Percentiles rank a stretch among this genome's conserved stretches.
phyloP scores from a whole-genome alignment of 2,797 vertebrate genomes.

The Staurois parvus region DNA sequence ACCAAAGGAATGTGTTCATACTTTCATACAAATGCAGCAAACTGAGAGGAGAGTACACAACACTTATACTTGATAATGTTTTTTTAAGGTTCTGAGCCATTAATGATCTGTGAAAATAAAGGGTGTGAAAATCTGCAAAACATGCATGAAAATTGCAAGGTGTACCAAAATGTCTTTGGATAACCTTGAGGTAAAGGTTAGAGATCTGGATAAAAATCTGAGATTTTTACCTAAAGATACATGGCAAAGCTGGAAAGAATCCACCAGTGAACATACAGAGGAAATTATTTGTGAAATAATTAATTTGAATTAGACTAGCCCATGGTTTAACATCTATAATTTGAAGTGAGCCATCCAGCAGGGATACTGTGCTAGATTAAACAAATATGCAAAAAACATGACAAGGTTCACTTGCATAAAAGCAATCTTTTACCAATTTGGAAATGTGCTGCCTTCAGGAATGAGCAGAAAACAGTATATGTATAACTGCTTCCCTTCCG shows the following conservation, averaged over 20 bases:
- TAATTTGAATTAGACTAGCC: no score
- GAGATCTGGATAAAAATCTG: background rate
- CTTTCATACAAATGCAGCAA: conserved; percentile 26
- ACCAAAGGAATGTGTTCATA: conserved; percentile 53
- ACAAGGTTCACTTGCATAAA: no score
- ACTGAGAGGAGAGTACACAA: conserved; percentile 36
- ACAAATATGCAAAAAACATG: no score
- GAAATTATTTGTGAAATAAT: background rate
- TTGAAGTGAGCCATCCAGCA: no score
- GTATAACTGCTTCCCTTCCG: no score
- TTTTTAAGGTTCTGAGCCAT: conserved; percentile 29
- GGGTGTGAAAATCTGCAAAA: conserved; percentile 67
- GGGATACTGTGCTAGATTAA: no score
- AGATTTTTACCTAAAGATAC: background rate
- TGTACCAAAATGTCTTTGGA: conserved; percentile 44
- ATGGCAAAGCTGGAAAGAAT: background rate
- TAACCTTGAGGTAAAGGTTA: conserved; percentile 67
- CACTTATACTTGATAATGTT: conserved; percentile 64
- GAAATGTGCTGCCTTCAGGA: no score
- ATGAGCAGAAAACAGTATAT: no score
- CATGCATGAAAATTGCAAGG: conserved; percentile 58
- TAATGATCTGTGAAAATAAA: conserved; percentile 63
- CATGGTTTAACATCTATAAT: background rate
- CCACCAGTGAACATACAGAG: background rate
- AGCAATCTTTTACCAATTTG: no score